Base-by-base conservation (phyloP, 2,113 vertebrate genomes). In the Noctilio leporinus region DNA sequence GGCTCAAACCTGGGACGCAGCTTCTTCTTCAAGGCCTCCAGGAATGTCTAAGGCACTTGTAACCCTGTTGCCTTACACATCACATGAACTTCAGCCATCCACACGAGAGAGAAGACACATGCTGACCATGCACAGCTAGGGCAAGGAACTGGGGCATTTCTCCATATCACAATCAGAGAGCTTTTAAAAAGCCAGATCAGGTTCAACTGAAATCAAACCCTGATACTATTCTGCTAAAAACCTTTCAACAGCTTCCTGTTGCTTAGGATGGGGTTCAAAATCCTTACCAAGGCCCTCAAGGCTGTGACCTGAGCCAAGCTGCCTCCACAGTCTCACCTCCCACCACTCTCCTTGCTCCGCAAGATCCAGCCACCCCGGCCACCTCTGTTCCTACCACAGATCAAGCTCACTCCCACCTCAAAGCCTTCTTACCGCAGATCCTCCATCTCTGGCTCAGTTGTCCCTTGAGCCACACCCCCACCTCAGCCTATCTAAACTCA, bases 131-230 rank as follows among this genome's bases (percentile, higher is more conserved):
- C 35, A 65, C 55, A 91, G 43, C 40, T 5, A 82, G 15, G 24
- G 9, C n/a, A 86, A 72, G 26, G 11, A 53, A 67, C 4, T 7
- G 26, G 26, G n/a, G 0, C 77, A 57, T 64, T 73, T 72, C 80
- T 95, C 84, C 47, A 65, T 38, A 33, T 22, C 1, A 3, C 10
- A 80, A 43, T 22, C 45, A 55, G 8, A 65, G 4, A 72, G 22
- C 73, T 80, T 85, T 75, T 45, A 35, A 87, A 91, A 96, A 95
- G 35, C 57, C 70, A 87, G 81, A 91, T 76, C 47, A 19, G 38
- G 76, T 43, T 67, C 33, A 53, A 33, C 51, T 38, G 16, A 77
- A 70, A 76, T 91, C 47, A 81, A 43, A 81, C 51, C 51, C 83
- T 24, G 35, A 78, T 3, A 45, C 11, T 67, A 19, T 76, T 80